These are phyloP conservation scores for Muricea muricata DNA, from an alignment of 92 coral and sea anemone species.

Conservation along the genomic window DNA sequence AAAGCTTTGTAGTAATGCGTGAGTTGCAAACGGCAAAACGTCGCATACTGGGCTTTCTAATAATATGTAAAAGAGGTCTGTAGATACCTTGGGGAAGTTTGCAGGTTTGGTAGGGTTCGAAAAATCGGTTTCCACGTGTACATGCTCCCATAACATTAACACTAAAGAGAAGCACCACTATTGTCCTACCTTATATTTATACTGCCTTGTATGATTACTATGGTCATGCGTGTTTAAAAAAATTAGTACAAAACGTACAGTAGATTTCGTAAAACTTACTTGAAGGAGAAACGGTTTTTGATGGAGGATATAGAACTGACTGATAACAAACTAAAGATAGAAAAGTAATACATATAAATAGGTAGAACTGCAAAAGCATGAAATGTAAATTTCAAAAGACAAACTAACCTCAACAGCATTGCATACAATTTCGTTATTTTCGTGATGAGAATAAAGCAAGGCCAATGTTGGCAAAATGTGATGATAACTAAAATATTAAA, in stretches of 20 bases:
- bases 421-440: conserved; percentile 91
- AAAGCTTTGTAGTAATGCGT: no score
- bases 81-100: no score
- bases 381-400: no score
- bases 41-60: no score
- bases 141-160: no score
- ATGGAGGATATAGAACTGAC: conserved; percentile 91
- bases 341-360: background rate
- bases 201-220: background rate
- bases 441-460: conserved; percentile 95
- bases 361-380: background rate
- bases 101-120: no score
- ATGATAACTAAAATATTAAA: conserved; percentile 71
- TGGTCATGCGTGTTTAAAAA: no score
- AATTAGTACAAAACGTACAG: background rate
- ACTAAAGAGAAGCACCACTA: no score
- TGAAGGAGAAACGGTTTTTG: conserved; percentile 93
- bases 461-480: conserved; percentile 90
- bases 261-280: conserved; percentile 56
- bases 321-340: conserved; percentile 78
- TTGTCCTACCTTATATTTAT: no score
- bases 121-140: background rate
- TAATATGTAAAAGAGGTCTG: no score
- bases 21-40: no score
- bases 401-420: conserved; percentile 89